A percentile compares a stretch with the other conserved stretches of the same genome.
Evolutionary conservation across 92 coral and sea anemone genomes (phyloP).

Genomic region (Nematostella vectensis): DNA sequence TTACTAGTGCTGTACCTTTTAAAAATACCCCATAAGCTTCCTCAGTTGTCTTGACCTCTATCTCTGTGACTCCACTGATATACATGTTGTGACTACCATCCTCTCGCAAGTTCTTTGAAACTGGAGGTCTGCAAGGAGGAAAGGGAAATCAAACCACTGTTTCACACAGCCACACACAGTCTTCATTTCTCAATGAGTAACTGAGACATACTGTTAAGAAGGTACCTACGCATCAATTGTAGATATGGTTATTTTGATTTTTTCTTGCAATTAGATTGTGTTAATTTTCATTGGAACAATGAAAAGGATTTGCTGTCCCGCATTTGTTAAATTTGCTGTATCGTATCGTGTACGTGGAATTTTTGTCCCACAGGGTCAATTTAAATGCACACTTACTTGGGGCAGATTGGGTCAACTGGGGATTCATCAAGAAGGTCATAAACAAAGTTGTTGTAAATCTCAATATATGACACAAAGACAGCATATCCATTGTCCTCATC

Average conservation of each 20-base stretch:
- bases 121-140: conserved; percentile 70
- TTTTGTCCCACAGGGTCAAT: too few species aligned
- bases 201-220: too few species aligned
- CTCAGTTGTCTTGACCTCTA: conserved; percentile 94
- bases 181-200: too few species aligned
- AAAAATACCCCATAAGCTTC: conserved; percentile 83
- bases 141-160: neutral
- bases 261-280: too few species aligned
- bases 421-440: conserved; percentile 91
- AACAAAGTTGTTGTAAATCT: conserved; percentile 90
- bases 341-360: too few species aligned
- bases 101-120: conserved; percentile 80
- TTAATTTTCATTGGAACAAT: too few species aligned
- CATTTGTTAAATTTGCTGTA: too few species aligned
- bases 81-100: conserved; percentile 84
- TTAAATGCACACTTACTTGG: conserved; percentile 52
- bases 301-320: too few species aligned
- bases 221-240: too few species aligned
- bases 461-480: conserved; percentile 91
- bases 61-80: conserved; percentile 86
- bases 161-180: too few species aligned
- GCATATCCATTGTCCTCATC: conserved; percentile 96
- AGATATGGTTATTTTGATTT: too few species aligned
- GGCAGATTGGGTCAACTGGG: conserved; percentile 88
- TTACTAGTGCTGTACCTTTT: too few species aligned